Conservation (phyloP, 2,888 invertebrate genomes). For the Dolichomitus sp. region DNA sequence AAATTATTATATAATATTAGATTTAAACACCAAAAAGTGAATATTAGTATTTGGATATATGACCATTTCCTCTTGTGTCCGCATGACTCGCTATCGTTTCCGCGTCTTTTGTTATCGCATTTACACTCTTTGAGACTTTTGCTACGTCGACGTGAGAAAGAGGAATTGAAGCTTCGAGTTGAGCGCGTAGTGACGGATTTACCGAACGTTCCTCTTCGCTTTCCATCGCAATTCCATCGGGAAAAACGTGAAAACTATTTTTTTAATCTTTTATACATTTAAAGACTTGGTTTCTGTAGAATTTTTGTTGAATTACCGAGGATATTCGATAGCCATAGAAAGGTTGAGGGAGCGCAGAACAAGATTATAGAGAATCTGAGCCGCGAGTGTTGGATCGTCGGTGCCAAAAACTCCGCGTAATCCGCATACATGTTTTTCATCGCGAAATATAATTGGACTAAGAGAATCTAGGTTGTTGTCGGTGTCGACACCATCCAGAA, state of each 20-base stretch:
- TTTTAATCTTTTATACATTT: not conserved
- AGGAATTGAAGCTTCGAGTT: slow-evolving; percentile 70
- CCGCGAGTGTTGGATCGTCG: slow-evolving; percentile 86
- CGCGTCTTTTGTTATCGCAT: slow-evolving; percentile 89
- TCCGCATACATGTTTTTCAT: slow-evolving; percentile 85
- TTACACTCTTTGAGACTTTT: slow-evolving; percentile 87
- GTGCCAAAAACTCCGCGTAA: slow-evolving; percentile 87
- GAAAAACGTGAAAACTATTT: slow-evolving; percentile 78
- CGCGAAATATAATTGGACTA: slow-evolving; percentile 79
- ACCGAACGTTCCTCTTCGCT: slow-evolving; percentile 76
- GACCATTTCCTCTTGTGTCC: slow-evolving; percentile 91
- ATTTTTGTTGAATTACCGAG: slow-evolving; percentile 83
- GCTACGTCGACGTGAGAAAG: slow-evolving; percentile 72
- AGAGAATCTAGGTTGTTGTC: slow-evolving; percentile 75
- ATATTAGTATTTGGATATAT: slow-evolving; percentile 88
- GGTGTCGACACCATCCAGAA: slow-evolving; percentile 85
- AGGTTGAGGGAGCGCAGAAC: slow-evolving; percentile 86
- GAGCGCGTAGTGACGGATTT: slow-evolving; percentile 73
- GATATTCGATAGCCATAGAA: slow-evolving; percentile 86
- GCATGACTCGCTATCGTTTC: slow-evolving; percentile 91
- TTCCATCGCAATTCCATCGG: slow-evolving; percentile 80
- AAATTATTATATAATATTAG: not conserved
- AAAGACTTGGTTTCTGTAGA: not conserved
- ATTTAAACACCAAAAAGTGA: not conserved
- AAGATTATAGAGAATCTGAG: slow-evolving; percentile 87